Base-by-base conservation (phyloP, 1,140 invertebrate species). In the Lanistes nyassanus region DNA sequence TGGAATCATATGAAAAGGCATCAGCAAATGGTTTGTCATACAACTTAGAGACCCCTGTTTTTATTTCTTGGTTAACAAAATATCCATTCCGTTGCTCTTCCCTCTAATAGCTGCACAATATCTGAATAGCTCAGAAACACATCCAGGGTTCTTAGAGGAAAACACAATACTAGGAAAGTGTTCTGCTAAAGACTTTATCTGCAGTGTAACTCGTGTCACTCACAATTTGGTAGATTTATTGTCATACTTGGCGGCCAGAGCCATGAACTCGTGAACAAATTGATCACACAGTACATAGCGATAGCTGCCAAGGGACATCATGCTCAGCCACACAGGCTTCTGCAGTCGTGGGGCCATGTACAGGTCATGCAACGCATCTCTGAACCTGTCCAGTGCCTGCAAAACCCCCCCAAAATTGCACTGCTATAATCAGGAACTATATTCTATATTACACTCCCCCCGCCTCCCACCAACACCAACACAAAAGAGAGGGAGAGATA, bases 191-290 rank as follows among this genome's bases (percentile, higher is more conserved):
- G 5, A 47, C 9, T 13, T 47, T 47, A 47, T 47, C 42, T 47
- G 19, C 19, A 47, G 2, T 13, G 42, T 9, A 34, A 73, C 21
- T 34, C 5, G 83, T 56, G 70, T 26, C 9, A 93, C 94, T 94
- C 91, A 95, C 94, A 95, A 95, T 88, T 95, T 94, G 39, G 94
- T 95, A 79, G 92, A 90, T 88, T 95, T 95, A 19, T 93, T 94
- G 84, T 95, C 94, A 75, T 92, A 92, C 69, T 87, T 88, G 55
- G 84, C 85, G 11, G 90, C 81, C 11, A 90, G 80, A 9, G 64
- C 65, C 64, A 88, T 84, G 77, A 91, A 89, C 70, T 89, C 86
- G 16, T 84, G 82, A 72, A 90, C 82, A 77, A 90, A 90, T 31
- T 84, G 84, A 60, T 87, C 86, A 88, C 84, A 88, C 6, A 85